Conservation (phyloP, 2,797 vertebrate species). For the Australoheros facetus region DNA sequence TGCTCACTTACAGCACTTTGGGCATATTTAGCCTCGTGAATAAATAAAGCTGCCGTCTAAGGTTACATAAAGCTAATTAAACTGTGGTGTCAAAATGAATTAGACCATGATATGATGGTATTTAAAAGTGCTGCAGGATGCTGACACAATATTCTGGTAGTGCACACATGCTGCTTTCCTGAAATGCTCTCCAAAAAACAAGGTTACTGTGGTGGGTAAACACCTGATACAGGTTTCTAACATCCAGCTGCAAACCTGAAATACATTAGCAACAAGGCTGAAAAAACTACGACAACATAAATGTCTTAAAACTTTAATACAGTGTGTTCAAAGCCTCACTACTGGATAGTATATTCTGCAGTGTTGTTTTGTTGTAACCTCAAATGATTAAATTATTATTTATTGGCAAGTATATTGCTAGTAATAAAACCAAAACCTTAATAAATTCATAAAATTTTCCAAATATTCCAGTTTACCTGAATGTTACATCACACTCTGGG, state of each 20-base stretch:
- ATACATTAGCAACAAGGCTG: neutral
- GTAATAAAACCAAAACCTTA: neutral
- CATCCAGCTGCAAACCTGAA: neutral
- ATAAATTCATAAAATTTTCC: neutral
- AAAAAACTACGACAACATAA: neutral
- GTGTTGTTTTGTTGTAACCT: neutral
- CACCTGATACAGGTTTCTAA: neutral
- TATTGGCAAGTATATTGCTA: neutral
- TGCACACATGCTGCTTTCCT: neutral
- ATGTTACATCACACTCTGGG: neutral
- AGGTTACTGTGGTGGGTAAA: neutral
- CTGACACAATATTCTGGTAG: neutral
- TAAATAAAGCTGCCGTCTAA: neutral
- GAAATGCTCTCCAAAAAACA: neutral
- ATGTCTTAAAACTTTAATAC: neutral
- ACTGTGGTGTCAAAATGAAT: neutral
- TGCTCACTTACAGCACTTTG: neutral
- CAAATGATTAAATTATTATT: neutral
- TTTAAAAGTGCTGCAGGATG: neutral
- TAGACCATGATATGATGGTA: neutral
- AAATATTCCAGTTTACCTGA: neutral
- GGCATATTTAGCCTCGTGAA: neutral
- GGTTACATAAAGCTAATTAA: slow-evolving; percentile 2
- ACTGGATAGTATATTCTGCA: neutral
- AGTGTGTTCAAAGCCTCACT: neutral